Evolutionary conservation across 2,888 invertebrate genomes (phyloP), one percentile per base, ranked within the genome.

Genomic region (Caenorhabditis virilis): DNA sequence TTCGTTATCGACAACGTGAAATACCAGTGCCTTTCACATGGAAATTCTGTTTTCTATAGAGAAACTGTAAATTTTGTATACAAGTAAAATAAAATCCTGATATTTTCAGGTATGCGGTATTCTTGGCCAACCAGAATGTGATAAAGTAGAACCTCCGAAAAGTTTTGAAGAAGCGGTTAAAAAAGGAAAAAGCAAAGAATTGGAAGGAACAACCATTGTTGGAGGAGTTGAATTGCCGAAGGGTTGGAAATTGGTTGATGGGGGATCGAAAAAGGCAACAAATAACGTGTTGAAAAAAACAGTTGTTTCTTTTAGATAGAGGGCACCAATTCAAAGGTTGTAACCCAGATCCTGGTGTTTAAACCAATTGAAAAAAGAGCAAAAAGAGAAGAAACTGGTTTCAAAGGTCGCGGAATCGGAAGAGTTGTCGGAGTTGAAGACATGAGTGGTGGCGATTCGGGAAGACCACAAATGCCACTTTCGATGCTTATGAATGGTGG

Each of bases 241-340:
- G 41, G 72, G 72, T n/a, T 72, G 72, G 72, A 26, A 52, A 13
- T 43, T 72, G 16, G 50, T 69, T 15, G 69, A 72, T 30, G 65
- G 63, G 15, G 69, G 69, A 18, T 48, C 38, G 15, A 64, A 65
- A 20, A 43, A 25, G 41, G 43, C 20, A 22, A 7, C 6, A 13
- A 13, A 7, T 15, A 18, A 18, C 23, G 6, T 7, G 5, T 13
- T 13, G 25, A 25, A 43, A 43, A 43, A 23, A 13, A 23, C n/a
- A n/a, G n/a, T n/a, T n/a, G n/a, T n/a, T n/a, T n/a, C n/a, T n/a
- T 43, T 43, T 6, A 43, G 43, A 59, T 65, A 4, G 52, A 47
- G 3, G 64, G 64, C 30, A 65, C 64, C 11, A 65, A 65, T 41
- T 54, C 64, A 13, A 42, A 54, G 35, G 52, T 65, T 20, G 45